Evolutionary conservation across 2,797 vertebrate species (phyloP).

Genomic region (Centropyge bicolor): DNA sequence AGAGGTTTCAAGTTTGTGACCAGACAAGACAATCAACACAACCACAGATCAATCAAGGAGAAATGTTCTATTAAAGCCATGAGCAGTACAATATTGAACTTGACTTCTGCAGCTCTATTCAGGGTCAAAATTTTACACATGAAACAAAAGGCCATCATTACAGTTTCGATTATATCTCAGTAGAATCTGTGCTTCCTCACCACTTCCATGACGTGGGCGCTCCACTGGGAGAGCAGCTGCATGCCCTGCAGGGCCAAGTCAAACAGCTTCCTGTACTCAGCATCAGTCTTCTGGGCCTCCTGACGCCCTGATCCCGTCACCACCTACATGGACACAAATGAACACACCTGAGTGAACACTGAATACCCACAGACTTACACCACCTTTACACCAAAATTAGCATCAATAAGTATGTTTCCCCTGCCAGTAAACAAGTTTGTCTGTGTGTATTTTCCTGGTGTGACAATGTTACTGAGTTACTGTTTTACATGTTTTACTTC

Average conservation of each 20-base stretch:
- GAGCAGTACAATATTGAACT: too few species aligned
- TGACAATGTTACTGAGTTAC: too few species aligned
- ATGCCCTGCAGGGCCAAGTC: slow-evolving; percentile 96
- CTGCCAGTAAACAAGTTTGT: too few species aligned
- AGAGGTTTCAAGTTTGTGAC: background rate
- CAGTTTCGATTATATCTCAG: background rate
- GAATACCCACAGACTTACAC: background rate
- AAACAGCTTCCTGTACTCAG: slow-evolving; percentile 95
- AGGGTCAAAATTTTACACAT: background rate
- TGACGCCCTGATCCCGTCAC: slow-evolving; percentile 98
- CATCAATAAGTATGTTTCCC: too few species aligned
- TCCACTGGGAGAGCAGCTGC: slow-evolving; percentile 99
- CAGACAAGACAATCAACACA: background rate
- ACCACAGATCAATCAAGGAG: background rate
- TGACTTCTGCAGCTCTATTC: background rate
- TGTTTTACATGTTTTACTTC: too few species aligned
- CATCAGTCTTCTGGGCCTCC: slow-evolving; percentile 95
- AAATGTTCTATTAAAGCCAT: background rate
- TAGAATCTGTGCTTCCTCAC: slow-evolving; percentile 79
- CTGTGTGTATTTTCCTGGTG: too few species aligned
- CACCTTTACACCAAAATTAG: too few species aligned
- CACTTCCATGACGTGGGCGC: slow-evolving; percentile 99
- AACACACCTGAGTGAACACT: background rate
- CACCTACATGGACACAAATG: slow-evolving; percentile 83
- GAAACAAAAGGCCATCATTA: background rate